phyloP scores from a whole-genome alignment of 2,888 invertebrate species.

The Leptinotarsa juncta region DNA sequence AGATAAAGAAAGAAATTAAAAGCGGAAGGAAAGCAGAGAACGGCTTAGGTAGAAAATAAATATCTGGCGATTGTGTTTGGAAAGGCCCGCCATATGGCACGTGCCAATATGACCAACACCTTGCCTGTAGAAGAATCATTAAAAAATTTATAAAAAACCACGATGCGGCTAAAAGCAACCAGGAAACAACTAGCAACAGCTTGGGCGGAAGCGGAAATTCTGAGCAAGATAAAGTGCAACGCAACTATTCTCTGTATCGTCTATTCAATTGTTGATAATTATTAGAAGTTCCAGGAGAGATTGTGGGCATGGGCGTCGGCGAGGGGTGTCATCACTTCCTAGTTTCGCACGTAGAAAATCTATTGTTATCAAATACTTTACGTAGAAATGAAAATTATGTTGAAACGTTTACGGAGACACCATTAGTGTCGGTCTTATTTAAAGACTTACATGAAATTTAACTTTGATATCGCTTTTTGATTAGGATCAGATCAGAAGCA shows the following conservation, averaged over 20 bases:
- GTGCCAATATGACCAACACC: slow-evolving; percentile 42
- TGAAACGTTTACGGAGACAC: too few species aligned
- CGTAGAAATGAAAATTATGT: too few species aligned
- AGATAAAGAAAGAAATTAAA: slow-evolving; percentile 39
- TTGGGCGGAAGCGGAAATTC: slow-evolving; percentile 49
- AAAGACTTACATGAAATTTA: too few species aligned
- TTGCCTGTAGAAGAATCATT: slow-evolving; percentile 35
- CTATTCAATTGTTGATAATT: slow-evolving; percentile 23
- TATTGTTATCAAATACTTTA: too few species aligned
- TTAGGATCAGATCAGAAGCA: too few species aligned
- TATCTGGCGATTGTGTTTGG: slow-evolving; percentile 23
- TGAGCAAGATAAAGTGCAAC: slow-evolving; percentile 33
- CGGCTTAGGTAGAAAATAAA: slow-evolving; percentile 39
- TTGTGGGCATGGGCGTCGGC: slow-evolving; percentile 13
- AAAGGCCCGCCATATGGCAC: slow-evolving; percentile 38
- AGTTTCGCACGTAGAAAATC: not conserved
- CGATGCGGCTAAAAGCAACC: slow-evolving; percentile 38
- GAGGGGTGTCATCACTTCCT: slow-evolving; percentile 6
- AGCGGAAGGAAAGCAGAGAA: slow-evolving; percentile 36
- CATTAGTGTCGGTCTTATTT: too few species aligned
- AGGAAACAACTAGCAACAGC: slow-evolving; percentile 45
- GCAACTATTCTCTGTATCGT: slow-evolving; percentile 35
- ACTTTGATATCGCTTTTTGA: too few species aligned
- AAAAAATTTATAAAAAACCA: slow-evolving; percentile 36
- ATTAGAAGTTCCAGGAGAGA: slow-evolving; percentile 13